phyloP scores from a whole-genome alignment of 2,797 vertebrate species.

The Sternotherus odoratus region DNA sequence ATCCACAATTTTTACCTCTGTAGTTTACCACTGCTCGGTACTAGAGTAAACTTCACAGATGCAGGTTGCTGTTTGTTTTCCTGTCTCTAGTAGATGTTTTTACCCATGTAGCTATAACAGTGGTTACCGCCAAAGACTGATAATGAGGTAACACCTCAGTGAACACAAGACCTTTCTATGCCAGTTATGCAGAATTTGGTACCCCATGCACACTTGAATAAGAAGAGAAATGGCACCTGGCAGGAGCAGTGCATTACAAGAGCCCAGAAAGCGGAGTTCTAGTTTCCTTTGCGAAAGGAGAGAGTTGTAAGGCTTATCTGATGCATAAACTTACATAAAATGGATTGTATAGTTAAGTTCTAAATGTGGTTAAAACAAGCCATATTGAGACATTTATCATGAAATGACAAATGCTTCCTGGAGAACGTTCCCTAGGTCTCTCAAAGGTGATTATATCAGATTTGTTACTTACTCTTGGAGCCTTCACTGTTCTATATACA shows the following conservation, averaged over 20 bases:
- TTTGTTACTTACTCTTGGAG: conserved; percentile 20
- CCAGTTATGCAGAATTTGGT: not conserved
- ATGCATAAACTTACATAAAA: not conserved
- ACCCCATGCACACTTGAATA: not conserved
- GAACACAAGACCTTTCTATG: not conserved
- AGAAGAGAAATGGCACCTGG: not conserved
- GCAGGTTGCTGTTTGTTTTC: not conserved
- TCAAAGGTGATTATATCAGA: not conserved
- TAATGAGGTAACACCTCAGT: not conserved
- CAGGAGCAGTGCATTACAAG: not conserved
- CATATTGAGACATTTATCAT: not conserved
- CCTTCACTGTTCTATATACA: not conserved
- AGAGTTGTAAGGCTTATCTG: not conserved
- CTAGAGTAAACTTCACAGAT: not conserved
- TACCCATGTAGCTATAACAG: not conserved
- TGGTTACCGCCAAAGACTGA: accelerated
- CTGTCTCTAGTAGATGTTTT: not conserved
- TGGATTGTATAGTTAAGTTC: not conserved
- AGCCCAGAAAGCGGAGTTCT: not conserved
- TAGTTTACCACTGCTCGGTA: not conserved
- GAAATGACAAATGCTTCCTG: not conserved
- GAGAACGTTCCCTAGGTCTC: conserved; percentile 1
- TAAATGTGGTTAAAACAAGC: conserved; percentile 11
- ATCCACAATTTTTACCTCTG: not conserved
- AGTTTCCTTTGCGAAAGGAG: not conserved